Percentiles rank a stretch among this genome's conserved stretches.
These are phyloP conservation scores for Polydrusus cervinus DNA, from an alignment of 2,888 invertebrate genomes.

Conservation along the genomic window DNA sequence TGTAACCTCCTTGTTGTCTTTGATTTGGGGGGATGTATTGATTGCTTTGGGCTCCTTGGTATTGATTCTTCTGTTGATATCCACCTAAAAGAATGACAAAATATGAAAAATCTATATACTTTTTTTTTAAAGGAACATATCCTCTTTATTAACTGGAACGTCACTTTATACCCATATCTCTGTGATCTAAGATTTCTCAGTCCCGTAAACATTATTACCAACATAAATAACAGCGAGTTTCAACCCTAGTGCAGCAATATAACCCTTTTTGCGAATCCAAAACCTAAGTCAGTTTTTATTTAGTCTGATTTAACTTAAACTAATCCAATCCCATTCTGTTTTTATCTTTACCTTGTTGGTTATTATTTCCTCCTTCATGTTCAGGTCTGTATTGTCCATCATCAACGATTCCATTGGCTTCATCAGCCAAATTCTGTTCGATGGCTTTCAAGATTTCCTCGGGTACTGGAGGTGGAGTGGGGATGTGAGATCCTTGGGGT, in stretches of 20 bases:
- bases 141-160: too few relatives aligned
- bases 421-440: constrained; percentile 62
- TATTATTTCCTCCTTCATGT: constrained; percentile 21
- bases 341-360: constrained; percentile 41
- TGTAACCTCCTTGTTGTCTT: constrained; percentile 48
- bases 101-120: not conserved
- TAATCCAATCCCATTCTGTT: too few relatives aligned
- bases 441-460: constrained; percentile 72
- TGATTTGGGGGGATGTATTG: constrained; percentile 55
- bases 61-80: constrained; percentile 44
- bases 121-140: too few relatives aligned
- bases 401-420: constrained; percentile 60
- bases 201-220: too few relatives aligned
- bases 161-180: too few relatives aligned
- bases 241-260: too few relatives aligned
- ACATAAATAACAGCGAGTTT: too few relatives aligned
- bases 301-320: too few relatives aligned
- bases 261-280: too few relatives aligned
- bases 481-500: constrained; percentile 74
- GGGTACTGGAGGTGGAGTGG: constrained; percentile 76
- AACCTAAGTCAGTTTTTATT: too few relatives aligned
- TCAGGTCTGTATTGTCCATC: constrained; percentile 59
- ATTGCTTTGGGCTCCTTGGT: constrained; percentile 47
- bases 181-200: not conserved
- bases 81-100: constrained; percentile 32